A percentile compares a stretch with the other conserved stretches of the same genome.
Conservation (phyloP, 2,888 invertebrate genomes). For the Melanargia galathea region DNA sequence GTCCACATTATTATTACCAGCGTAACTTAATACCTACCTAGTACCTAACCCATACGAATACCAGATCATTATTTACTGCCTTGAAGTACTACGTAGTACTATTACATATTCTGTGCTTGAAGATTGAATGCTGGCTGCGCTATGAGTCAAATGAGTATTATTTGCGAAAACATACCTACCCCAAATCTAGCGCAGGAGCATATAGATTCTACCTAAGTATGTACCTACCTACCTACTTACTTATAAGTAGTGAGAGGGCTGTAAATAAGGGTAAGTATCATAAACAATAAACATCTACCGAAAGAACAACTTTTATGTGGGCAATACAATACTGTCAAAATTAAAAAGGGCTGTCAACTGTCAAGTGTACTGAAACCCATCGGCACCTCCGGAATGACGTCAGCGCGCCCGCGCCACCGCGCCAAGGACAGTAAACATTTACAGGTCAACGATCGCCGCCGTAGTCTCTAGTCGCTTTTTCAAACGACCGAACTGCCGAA, state of each 20-base stretch:
- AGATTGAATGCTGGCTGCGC: too few species aligned
- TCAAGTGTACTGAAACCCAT: constrained; percentile 67
- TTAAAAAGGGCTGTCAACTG: constrained; percentile 9
- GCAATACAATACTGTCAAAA: too few species aligned
- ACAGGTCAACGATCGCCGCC: constrained; percentile 75
- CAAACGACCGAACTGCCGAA: constrained; percentile 63
- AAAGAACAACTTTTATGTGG: not conserved
- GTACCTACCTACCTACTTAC: too few species aligned
- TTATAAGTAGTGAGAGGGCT: not conserved
- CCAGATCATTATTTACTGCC: not conserved
- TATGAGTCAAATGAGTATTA: too few species aligned
- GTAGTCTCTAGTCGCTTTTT: constrained; percentile 68
- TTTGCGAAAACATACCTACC: too few species aligned
- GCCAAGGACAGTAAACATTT: constrained; percentile 80
- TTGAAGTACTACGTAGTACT: too few species aligned
- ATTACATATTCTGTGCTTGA: too few species aligned
- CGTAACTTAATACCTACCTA: not conserved
- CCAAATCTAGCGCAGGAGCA: too few species aligned
- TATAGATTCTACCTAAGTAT: too few species aligned
- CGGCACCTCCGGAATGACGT: constrained; percentile 77
- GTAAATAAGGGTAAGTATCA: not conserved
- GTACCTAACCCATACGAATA: not conserved
- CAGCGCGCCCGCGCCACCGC: constrained; percentile 59
- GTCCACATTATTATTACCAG: not conserved
- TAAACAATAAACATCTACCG: too few species aligned